Evolutionary conservation across 1,140 invertebrate species (phyloP).

Genomic region (Aphis gossypii): DNA sequence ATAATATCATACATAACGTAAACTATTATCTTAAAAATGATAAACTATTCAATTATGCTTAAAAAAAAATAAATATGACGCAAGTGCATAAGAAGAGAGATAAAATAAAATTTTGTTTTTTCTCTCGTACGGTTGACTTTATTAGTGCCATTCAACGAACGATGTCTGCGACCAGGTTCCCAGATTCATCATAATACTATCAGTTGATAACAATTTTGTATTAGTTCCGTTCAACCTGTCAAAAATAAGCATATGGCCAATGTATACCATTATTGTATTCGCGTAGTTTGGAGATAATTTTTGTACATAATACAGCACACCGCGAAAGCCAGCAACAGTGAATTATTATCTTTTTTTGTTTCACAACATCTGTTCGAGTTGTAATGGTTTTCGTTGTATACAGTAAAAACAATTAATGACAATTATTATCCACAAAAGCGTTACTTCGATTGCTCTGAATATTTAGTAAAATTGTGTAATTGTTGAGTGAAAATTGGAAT

Average conservation of each 20-base stretch:
- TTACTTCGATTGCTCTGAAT: not conserved
- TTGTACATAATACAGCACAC: not conserved
- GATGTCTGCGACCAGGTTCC: not conserved
- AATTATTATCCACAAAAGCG: not conserved
- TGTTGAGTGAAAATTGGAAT: not conserved
- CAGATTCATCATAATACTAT: not conserved
- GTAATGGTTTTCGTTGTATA: not conserved
- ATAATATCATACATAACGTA: not conserved
- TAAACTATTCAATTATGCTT: not conserved
- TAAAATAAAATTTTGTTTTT: not conserved
- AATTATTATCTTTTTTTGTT: conserved; percentile 1
- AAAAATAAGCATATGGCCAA: not conserved
- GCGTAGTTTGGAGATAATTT: not conserved
- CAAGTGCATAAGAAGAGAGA: not conserved
- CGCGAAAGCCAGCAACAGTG: not conserved
- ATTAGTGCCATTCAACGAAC: not conserved
- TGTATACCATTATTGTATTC: not conserved
- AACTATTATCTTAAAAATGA: not conserved
- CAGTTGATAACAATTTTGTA: not conserved
- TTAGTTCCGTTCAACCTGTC: not conserved
- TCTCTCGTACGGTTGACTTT: not conserved
- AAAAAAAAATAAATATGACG: not conserved
- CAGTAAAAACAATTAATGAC: not conserved
- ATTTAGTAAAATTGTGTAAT: not conserved
- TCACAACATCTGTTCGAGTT: not conserved